Base-by-base conservation (phyloP, 2,888 invertebrate genomes). In the Oasisia sp. region DNA sequence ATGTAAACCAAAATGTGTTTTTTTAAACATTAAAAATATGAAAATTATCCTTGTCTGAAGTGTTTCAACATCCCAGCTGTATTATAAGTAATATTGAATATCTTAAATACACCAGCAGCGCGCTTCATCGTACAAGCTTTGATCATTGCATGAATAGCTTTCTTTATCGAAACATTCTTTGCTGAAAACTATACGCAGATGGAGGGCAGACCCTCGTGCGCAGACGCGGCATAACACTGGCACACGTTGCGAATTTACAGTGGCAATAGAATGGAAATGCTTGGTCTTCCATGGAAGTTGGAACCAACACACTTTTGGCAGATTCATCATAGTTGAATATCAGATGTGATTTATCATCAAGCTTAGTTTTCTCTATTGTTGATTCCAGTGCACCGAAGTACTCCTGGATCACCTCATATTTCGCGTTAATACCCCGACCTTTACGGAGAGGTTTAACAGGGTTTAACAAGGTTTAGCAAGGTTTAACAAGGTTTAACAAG, bases 251-350 rank as follows among this genome's bases (percentile, higher is more conserved):
- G 56, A 56, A 56, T 50, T 50, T 50, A 11, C 50, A 2, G 32
- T 38, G 27, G 8, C 91, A n/a, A 45, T 44, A 14, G 45, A 32
- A 32, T 91, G 91, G 11, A 27, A 91, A 50, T 91, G 50, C 45
- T 91, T 91, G 32, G 5, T 44, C 14, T 91, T 91, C 45, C 44
- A 12, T 32, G 91, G 91, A 32, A 38, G 27, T 12, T n/a, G 45
- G 14, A 91, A n/a, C 91, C 38, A 38, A 38, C 38, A 38, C 38
- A 38, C 1, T 50, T 91, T 45, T 45, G 27, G 74, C 45, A 12
- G 91, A 38, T 19, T 91, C 50, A 45, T 91, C 91, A n/a, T n/a
- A 91, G 45, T 91, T 91, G n/a, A 45, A 91, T 44, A 91, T 91
- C n/a, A 91, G 45, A n/a, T 38, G 45, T 27, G 44, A 45, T 91